These are phyloP conservation scores for Chrysolina americana DNA, from an alignment of 2,888 invertebrate species.

Conservation along the genomic window DNA sequence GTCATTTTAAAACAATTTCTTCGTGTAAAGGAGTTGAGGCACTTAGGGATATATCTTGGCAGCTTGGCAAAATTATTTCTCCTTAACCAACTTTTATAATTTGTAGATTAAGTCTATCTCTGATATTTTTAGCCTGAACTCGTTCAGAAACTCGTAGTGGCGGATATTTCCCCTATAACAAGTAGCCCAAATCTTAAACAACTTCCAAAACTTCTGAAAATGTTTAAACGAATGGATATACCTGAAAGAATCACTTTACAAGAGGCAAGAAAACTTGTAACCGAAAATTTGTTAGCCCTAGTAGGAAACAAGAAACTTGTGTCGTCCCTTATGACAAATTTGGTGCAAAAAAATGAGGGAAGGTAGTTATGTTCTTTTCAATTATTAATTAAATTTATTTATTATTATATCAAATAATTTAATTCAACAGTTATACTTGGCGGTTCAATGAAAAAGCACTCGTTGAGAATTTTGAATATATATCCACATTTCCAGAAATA, in stretches of 20 bases:
- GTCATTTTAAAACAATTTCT: no score
- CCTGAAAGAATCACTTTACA: conserved; percentile 77
- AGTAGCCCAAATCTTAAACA: conserved; percentile 75
- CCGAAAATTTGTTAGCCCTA: conserved; percentile 75
- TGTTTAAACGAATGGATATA: conserved; percentile 76
- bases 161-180: conserved; percentile 80
- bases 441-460: conserved; percentile 84
- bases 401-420: conserved; percentile 3
- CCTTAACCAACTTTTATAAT: neutral
- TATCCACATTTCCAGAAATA: conserved; percentile 77
- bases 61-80: no score
- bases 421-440: conserved; percentile 76
- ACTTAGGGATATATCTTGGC: no score
- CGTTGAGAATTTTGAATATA: conserved; percentile 76
- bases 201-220: conserved; percentile 78
- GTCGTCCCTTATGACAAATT: conserved; percentile 90
- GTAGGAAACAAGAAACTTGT: conserved; percentile 75
- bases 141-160: conserved; percentile 79
- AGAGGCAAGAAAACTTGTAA: conserved; percentile 78
- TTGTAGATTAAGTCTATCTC: neutral
- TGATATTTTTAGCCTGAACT: conserved; percentile 71
- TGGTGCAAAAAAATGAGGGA: conserved; percentile 71
- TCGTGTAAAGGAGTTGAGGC: no score
- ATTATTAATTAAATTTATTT: neutral
- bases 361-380: conserved; percentile 54